These are phyloP conservation scores for Polymixis lichenea DNA, from an alignment of 2,888 invertebrate genomes.

Conservation along the genomic window DNA sequence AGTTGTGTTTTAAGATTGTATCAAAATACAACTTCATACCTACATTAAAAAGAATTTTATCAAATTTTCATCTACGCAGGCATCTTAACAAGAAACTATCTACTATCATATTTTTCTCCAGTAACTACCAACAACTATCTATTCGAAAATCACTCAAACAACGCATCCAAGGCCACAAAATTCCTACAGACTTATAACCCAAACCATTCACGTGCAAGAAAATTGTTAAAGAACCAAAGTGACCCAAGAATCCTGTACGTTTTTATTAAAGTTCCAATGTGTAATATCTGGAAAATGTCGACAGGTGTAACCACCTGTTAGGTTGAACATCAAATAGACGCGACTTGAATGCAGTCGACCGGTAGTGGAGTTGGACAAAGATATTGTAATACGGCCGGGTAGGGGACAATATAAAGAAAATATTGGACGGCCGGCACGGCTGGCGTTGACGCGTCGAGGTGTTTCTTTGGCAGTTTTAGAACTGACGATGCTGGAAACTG, in stretches of 20 bases:
- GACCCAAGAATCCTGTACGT: constrained; percentile 53
- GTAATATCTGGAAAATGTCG: constrained; percentile 49
- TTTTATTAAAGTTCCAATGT: constrained; percentile 53
- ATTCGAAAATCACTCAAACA: constrained; percentile 1
- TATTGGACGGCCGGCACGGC: constrained; percentile 38
- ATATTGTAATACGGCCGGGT: constrained; percentile 43
- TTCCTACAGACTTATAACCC: constrained; percentile 24
- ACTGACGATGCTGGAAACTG: neutral
- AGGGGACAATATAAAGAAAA: constrained; percentile 38
- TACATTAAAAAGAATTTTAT: neutral
- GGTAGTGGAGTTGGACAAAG: constrained; percentile 36
- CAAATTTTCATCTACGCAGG: neutral
- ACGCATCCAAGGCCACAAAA: constrained; percentile 25
- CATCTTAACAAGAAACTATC: neutral
- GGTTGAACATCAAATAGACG: constrained; percentile 55
- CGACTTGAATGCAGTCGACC: constrained; percentile 48
- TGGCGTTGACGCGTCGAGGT: constrained; percentile 32
- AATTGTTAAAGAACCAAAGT: constrained; percentile 39
- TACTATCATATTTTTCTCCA: neutral
- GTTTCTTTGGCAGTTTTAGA: constrained; percentile 41
- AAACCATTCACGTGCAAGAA: constrained; percentile 33
- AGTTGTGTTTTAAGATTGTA: neutral
- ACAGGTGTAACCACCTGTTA: constrained; percentile 61
- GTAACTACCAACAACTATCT: neutral
- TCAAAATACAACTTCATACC: neutral